These are phyloP conservation scores for Oenanthe oenanthe DNA, from an alignment of 2,113 vertebrate species.

Conservation along the genomic window DNA sequence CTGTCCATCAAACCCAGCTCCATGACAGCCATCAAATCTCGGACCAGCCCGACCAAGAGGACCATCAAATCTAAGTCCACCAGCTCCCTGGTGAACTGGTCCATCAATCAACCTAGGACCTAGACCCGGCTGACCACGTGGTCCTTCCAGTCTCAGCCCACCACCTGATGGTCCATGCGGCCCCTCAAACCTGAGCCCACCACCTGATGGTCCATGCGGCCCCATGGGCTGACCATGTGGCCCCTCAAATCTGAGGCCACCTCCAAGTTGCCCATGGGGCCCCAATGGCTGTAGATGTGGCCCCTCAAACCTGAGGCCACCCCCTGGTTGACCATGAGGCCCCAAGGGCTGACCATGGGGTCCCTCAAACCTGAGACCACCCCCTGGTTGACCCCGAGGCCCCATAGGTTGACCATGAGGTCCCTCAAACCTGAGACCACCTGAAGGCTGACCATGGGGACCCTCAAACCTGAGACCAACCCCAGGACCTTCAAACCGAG, in stretches of 20 bases:
- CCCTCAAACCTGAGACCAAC: conserved; percentile 83
- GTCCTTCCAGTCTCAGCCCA: conserved; percentile 80
- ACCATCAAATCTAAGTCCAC: conserved; percentile 83
- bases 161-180: conserved; percentile 74
- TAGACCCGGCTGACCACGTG: conserved; percentile 79
- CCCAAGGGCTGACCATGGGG: conserved; percentile 81
- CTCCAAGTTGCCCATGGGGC: conserved; percentile 78
- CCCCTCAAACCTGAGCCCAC: conserved; percentile 80
- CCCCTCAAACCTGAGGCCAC: conserved; percentile 82
- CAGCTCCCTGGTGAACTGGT: conserved; percentile 77
- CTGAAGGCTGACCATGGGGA: conserved; percentile 79
- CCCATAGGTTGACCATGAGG: conserved; percentile 80
- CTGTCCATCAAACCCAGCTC: conserved; percentile 81
- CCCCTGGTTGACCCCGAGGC: conserved; percentile 77
- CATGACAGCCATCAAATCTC: conserved; percentile 79
- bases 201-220: conserved; percentile 75
- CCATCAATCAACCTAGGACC: conserved; percentile 80
- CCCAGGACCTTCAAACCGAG: conserved; percentile 82
- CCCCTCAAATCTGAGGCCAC: conserved; percentile 80
- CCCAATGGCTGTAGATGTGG: conserved; percentile 80
- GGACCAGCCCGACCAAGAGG: conserved; percentile 79
- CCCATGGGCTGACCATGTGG: conserved; percentile 82
- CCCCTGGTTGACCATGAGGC: conserved; percentile 80
- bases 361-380: conserved; percentile 83
- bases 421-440: conserved; percentile 84